Evolutionary conservation across 53 echinoderm and acorn worm genomes (phyloP).

Genomic region (Mesocentrotus franciscanus): DNA sequence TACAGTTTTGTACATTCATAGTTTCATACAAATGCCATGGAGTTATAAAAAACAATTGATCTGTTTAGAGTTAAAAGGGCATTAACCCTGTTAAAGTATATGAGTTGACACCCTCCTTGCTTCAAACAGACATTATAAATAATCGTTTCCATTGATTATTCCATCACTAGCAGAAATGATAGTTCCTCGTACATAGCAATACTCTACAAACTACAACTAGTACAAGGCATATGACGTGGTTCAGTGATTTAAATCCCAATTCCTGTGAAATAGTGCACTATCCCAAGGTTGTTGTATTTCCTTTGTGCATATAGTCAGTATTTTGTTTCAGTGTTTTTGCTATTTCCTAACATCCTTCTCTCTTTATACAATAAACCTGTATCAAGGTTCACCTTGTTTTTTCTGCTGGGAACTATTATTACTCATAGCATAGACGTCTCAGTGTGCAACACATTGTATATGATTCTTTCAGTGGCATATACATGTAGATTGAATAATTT

Average conservation of each 20-base stretch:
- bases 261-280: conserved; percentile 43
- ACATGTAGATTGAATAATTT: too few species aligned
- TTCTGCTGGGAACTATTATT: conserved; percentile 2
- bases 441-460: neutral
- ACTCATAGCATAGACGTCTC: neutral
- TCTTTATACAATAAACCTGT: conserved; percentile 13
- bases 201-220: neutral
- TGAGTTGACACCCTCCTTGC: too few species aligned
- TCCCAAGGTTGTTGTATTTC: conserved; percentile 37
- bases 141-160: neutral
- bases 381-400: neutral
- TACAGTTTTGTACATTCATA: neutral
- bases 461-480: too few species aligned
- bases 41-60: neutral
- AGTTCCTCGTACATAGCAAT: neutral
- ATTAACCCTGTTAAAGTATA: too few species aligned
- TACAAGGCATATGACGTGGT: neutral
- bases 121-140: neutral
- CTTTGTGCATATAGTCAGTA: conserved; percentile 35
- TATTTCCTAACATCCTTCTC: conserved; percentile 32
- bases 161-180: neutral
- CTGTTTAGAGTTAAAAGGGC: too few species aligned
- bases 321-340: conserved; percentile 30
- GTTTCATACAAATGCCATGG: neutral
- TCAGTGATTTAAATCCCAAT: neutral